phyloP scores from a whole-genome alignment of 2,113 vertebrate species.

The Forbesichthys agassizii region DNA sequence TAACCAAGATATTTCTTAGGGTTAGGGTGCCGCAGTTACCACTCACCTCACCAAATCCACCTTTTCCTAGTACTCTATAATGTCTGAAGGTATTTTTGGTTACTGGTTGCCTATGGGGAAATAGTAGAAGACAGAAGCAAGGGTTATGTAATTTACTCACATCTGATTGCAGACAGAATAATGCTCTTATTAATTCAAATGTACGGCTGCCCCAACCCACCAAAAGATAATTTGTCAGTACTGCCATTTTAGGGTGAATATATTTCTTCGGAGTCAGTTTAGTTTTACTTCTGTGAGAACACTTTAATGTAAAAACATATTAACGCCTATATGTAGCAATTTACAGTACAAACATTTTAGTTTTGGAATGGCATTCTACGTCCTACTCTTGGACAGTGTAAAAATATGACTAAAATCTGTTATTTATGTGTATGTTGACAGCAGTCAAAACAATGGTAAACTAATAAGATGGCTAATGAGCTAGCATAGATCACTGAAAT shows the following conservation, averaged over 20 bases:
- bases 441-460: no score
- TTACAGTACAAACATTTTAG: not conserved
- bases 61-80: slow-evolving; percentile 94
- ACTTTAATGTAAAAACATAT: not conserved
- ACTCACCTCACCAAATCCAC: slow-evolving; percentile 96
- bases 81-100: slow-evolving; percentile 93
- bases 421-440: no score
- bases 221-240: slow-evolving; percentile 25
- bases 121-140: slow-evolving; percentile 42
- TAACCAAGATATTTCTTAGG: not conserved
- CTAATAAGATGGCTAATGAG: no score
- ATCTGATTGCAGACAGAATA: slow-evolving; percentile 55
- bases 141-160: slow-evolving; percentile 32
- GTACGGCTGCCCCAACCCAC: slow-evolving; percentile 48
- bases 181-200: slow-evolving; percentile 55
- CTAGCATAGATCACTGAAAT: no score
- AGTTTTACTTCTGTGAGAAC: not conserved
- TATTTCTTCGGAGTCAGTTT: not conserved
- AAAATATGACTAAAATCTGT: not conserved
- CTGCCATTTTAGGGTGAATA: no score
- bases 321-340: not conserved
- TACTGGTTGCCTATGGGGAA: slow-evolving; percentile 83
- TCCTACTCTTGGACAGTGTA: slow-evolving; percentile 6
- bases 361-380: not conserved
- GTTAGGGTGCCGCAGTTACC: not conserved